phyloP scores from a whole-genome alignment of 2,113 vertebrate genomes.

The Coturnix japonica region DNA sequence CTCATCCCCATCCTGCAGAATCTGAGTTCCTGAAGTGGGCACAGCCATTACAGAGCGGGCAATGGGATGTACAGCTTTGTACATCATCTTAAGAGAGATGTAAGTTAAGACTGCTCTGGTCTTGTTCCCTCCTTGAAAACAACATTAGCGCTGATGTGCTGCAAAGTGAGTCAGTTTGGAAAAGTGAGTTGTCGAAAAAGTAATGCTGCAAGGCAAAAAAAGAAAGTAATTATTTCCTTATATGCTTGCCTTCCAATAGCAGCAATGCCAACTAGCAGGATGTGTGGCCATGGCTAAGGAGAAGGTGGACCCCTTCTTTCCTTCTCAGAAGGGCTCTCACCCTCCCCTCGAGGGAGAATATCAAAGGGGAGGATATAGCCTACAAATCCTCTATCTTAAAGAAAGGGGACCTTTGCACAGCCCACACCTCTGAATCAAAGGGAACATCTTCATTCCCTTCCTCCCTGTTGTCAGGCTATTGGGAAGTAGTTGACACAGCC shows the following conservation, averaged over 20 bases:
- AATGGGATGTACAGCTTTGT: background rate
- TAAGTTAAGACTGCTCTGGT: background rate
- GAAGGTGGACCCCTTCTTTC: background rate
- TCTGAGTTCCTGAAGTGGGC: background rate
- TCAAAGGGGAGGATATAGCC: conserved; percentile 22
- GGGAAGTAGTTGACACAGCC: background rate
- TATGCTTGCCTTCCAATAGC: background rate
- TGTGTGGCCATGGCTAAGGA: background rate
- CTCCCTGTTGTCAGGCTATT: background rate
- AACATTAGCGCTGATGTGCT: background rate
- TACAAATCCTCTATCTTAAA: background rate
- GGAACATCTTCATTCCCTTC: background rate
- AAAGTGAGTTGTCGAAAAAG: background rate
- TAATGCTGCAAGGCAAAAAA: background rate
- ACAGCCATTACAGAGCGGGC: background rate
- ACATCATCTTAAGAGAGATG: background rate
- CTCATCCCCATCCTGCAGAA: background rate
- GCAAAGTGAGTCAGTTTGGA: background rate
- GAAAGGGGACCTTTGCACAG: background rate
- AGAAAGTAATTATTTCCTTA: background rate
- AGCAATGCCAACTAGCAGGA: background rate
- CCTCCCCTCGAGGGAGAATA: background rate
- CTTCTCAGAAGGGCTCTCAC: background rate
- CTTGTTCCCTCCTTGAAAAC: background rate
- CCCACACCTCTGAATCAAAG: conserved; percentile 3